These are phyloP conservation scores for Apeltes quadracus DNA, from an alignment of 2,113 vertebrate genomes.

Conservation along the genomic window DNA sequence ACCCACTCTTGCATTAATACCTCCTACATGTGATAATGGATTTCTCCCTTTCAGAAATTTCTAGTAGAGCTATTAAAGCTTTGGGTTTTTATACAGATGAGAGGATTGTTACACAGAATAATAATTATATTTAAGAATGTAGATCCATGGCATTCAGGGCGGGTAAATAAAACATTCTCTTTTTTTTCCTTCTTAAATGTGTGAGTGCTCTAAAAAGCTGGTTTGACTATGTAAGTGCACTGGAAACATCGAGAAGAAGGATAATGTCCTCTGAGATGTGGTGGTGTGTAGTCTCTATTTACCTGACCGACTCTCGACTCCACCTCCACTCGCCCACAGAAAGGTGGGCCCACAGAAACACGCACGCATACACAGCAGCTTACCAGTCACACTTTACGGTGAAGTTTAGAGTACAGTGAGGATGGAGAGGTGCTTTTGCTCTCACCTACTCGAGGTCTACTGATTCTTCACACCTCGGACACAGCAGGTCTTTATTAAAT, in stretches of 20 bases:
- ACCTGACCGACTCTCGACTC: slow-evolving; percentile 64
- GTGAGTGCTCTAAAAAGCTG: slow-evolving; percentile 37
- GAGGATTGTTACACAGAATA: slow-evolving; percentile 9
- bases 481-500: slow-evolving; percentile 1
- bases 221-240: slow-evolving; percentile 41
- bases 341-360: slow-evolving; percentile 52
- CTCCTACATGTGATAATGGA: slow-evolving; percentile 73
- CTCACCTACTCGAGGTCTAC: slow-evolving; percentile 37
- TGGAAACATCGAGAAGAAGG: slow-evolving; percentile 48
- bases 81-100: background rate
- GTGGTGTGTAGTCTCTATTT: slow-evolving; percentile 62
- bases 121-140: slow-evolving; percentile 39
- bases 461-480: slow-evolving; percentile 34
- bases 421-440: background rate
- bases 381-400: background rate
- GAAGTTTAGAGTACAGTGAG: background rate
- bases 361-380: background rate
- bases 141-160: slow-evolving; percentile 21
- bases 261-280: slow-evolving; percentile 58
- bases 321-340: slow-evolving; percentile 63
- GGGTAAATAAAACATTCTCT: slow-evolving; percentile 1
- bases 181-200: slow-evolving; percentile 35
- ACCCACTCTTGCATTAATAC: slow-evolving; percentile 72
- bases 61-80: slow-evolving; percentile 1
- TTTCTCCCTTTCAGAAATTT: slow-evolving; percentile 27